Evolutionary conservation across 2,888 invertebrate genomes (phyloP).

Genomic region (Aspidiotus destructor): DNA sequence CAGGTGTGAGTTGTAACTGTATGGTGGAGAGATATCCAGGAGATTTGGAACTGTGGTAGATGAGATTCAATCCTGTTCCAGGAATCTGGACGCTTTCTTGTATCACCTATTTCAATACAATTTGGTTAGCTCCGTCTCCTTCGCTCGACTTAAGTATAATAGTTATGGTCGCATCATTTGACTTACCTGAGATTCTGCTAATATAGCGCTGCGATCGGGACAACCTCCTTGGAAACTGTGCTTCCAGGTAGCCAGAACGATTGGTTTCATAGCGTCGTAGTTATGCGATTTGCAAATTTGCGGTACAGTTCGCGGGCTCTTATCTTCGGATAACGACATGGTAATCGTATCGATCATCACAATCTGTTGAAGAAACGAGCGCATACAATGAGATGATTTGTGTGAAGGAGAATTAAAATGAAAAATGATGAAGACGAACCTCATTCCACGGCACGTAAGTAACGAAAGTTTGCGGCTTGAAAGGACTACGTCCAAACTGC

Average conservation of each 20-base stretch:
- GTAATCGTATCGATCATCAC: conserved; percentile 82
- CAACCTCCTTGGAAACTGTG: conserved; percentile 93
- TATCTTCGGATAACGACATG: conserved; percentile 74
- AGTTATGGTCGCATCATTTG: background rate
- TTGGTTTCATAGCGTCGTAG: conserved; percentile 86
- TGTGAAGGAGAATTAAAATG: background rate
- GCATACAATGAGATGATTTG: conserved; percentile 5
- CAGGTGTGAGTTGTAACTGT: conserved; percentile 80
- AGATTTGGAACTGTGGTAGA: conserved; percentile 91
- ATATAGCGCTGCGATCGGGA: conserved; percentile 78
- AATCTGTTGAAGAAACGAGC: conserved; percentile 49
- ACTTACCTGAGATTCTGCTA: conserved; percentile 71
- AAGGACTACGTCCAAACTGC: conserved; percentile 85
- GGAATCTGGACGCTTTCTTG: conserved; percentile 92
- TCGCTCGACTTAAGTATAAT: background rate
- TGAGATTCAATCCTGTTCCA: conserved; percentile 86
- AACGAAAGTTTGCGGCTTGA: conserved; percentile 76
- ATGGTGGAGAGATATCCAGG: conserved; percentile 89
- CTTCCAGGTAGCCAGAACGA: conserved; percentile 87
- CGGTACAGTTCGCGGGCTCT: conserved; percentile 53
- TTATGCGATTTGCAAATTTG: conserved; percentile 80
- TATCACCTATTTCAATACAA: conserved; percentile 53
- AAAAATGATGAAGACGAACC: conserved; percentile 42
- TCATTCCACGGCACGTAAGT: conserved; percentile 95
- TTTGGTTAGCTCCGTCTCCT: background rate